phyloP scores from a whole-genome alignment of 1,140 invertebrate species.

The Eupristina koningsbergeri region DNA sequence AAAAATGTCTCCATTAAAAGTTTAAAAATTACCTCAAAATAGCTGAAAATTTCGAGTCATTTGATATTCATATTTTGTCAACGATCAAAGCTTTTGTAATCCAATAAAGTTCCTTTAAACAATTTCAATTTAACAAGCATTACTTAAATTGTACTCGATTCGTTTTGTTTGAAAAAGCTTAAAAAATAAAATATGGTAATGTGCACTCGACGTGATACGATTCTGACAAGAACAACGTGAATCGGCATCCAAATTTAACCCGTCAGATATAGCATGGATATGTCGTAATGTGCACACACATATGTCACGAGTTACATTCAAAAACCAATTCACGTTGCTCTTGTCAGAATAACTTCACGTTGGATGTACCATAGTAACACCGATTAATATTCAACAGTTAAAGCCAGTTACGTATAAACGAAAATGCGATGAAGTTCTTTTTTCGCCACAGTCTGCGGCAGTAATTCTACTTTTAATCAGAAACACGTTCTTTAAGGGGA shows the following conservation, averaged over 20 bases:
- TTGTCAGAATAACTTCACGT: not conserved
- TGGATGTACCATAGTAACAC: not conserved
- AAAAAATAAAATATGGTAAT: not conserved
- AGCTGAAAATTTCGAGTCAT: no score
- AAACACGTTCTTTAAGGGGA: not conserved
- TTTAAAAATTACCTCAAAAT: no score
- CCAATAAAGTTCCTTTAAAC: no score
- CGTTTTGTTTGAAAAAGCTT: not conserved
- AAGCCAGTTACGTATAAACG: not conserved
- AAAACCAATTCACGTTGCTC: not conserved
- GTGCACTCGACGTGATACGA: not conserved
- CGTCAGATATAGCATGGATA: not conserved
- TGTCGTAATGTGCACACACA: not conserved
- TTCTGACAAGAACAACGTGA: conserved; percentile 9
- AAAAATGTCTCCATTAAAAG: no score
- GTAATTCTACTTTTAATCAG: not conserved
- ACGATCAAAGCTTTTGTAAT: no score
- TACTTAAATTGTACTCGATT: not conserved
- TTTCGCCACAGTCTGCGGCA: not conserved
- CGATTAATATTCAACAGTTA: not conserved
- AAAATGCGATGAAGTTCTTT: not conserved
- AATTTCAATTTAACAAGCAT: not conserved
- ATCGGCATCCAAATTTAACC: conserved; percentile 15
- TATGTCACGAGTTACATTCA: not conserved
- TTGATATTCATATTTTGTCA: no score